These are phyloP conservation scores for Nomada lathburiana DNA, from an alignment of 2,888 invertebrate genomes.

Conservation along the genomic window DNA sequence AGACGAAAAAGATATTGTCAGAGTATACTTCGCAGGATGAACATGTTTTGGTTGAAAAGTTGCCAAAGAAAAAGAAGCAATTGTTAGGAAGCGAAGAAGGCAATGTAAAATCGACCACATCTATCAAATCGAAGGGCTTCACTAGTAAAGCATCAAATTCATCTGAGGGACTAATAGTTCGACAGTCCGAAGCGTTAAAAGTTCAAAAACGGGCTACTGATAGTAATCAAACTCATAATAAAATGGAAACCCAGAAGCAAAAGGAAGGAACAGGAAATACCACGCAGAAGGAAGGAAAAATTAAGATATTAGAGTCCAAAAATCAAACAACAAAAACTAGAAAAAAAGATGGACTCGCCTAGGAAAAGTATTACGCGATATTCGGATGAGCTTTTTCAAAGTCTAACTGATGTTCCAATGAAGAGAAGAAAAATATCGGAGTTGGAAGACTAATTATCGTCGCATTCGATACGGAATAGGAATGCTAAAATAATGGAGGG, in stretches of 20 bases:
- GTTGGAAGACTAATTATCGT: constrained; percentile 54
- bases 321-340: background rate
- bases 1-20: background rate
- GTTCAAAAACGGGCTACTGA: constrained; percentile 21
- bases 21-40: background rate
- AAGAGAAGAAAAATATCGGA: constrained; percentile 51
- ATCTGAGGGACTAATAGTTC: constrained; percentile 22
- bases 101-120: background rate
- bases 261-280: constrained; percentile 5
- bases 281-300: constrained; percentile 5
- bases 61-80: constrained; percentile 6
- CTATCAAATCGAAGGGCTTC: background rate
- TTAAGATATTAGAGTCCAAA: constrained; percentile 16
- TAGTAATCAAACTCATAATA: constrained; percentile 12
- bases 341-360: background rate
- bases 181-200: constrained; percentile 24
- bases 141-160: background rate
- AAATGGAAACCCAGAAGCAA: constrained; percentile 30
- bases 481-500: background rate
- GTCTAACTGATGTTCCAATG: constrained; percentile 68
- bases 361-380: constrained; percentile 70
- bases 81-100: background rate
- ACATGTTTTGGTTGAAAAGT: background rate
- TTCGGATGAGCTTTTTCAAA: constrained; percentile 72
- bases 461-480: constrained; percentile 60